These are phyloP conservation scores for Entomyzon cyanotis DNA, from an alignment of 2,113 vertebrate genomes.

Conservation along the genomic window DNA sequence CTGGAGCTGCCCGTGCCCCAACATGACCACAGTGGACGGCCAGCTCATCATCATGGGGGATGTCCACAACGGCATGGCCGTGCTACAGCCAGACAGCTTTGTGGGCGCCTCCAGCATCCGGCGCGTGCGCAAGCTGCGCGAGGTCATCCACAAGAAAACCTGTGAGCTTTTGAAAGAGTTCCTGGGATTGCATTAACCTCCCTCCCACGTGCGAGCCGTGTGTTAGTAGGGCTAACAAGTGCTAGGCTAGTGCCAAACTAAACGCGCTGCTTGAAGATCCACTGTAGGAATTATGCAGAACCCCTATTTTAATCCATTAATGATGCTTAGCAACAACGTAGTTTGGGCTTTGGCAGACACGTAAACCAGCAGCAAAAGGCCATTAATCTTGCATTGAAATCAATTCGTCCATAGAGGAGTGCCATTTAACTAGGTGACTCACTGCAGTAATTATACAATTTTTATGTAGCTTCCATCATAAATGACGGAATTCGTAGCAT, in stretches of 20 bases:
- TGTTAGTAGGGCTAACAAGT: conserved; percentile 53
- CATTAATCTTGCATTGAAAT: conserved; percentile 54
- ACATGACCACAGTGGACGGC: conserved; percentile 85
- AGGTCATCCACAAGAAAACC: conserved; percentile 93
- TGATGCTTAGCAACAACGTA: conserved; percentile 56
- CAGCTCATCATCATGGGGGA: conserved; percentile 96
- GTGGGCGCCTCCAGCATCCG: conserved; percentile 84
- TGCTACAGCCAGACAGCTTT: conserved; percentile 91
- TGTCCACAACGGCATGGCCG: conserved; percentile 89
- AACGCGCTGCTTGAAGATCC: conserved; percentile 27
- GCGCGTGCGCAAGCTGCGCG: conserved; percentile 86
- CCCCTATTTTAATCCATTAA: conserved; percentile 65
- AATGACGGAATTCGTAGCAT: conserved; percentile 37
- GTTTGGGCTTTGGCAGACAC: conserved; percentile 49
- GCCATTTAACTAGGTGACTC: conserved; percentile 54
- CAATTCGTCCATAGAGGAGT: conserved; percentile 20
- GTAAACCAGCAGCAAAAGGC: conserved; percentile 56
- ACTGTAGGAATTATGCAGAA: conserved; percentile 42
- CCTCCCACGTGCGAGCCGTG: background rate
- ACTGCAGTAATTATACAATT: conserved; percentile 22
- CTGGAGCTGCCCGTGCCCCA: conserved; percentile 95
- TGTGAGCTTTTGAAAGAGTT: conserved; percentile 94
- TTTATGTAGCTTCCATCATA: conserved; percentile 51
- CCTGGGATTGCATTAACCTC: conserved; percentile 81
- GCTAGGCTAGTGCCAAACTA: conserved; percentile 54